Evolutionary conservation across 2,888 invertebrate genomes (phyloP), one percentile per base, ranked within the genome.

Genomic region (Euspilapteryx auroguttella): DNA sequence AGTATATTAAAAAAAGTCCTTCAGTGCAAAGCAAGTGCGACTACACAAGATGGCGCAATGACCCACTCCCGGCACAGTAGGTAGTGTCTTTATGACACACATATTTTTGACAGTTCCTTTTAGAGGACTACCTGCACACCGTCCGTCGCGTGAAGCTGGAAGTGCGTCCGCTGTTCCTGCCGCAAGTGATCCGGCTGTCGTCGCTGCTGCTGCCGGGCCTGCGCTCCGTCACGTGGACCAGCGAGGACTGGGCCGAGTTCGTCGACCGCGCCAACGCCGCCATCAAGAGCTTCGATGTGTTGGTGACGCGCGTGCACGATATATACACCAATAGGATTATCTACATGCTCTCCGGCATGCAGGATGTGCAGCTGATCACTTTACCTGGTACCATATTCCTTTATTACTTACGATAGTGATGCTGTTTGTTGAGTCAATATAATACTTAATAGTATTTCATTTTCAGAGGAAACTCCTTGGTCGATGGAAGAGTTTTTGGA

Each of bases 241-340:
- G 89, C 34, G 80, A 86, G 10, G 83, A 86, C 37, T 93, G 95
- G 86, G 80, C 83, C 32, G 77, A 78, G 31, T 94, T 90, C 55
- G 83, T 89, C 34, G 82, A 86, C 32, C 79, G 79, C 29, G 88
- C 89, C 13, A 85, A 87, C 37, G 79, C 82, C 21, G 87, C 89
- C 12, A 86, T 95, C 13, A 82, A 86, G 38, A 83, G 86, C 31
- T 92, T 96, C 49, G 90, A 92, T 40, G 80, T 81, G 10, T 54
- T 86, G 40, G 82, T 83, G 6, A 83, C 83, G 9, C 82, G 93
- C 40, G 89, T 94, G 3, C 90, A 90, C 44, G 95, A 96, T 51
- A 89, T 95, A 33, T 91, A 94, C 48, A 84, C 86, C 3, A 94
- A 94, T 55, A 83, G 95, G 47, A 94, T 96, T 38, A 81, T 94